These are phyloP conservation scores for Grammomys dolichurus DNA, from an alignment of 2,113 vertebrate species.

Conservation along the genomic window DNA sequence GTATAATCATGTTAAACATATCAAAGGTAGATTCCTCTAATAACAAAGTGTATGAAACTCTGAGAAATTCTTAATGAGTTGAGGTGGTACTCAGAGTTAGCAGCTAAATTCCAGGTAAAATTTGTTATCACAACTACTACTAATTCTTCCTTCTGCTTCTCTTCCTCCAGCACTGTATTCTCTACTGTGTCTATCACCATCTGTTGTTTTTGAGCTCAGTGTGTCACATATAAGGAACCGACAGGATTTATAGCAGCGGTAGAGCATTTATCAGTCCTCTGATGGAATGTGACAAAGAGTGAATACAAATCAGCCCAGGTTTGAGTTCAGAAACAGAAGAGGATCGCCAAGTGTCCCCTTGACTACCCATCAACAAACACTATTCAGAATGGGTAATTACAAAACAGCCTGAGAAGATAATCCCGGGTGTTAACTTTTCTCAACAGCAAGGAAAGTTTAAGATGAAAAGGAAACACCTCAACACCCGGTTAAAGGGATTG, in stretches of 20 bases:
- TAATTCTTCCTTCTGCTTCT: neutral
- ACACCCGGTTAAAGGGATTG: conserved; percentile 50
- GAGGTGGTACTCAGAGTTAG: neutral
- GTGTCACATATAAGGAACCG: conserved; percentile 34
- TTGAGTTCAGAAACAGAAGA: conserved; percentile 74
- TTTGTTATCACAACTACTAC: neutral
- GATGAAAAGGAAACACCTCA: conserved; percentile 62
- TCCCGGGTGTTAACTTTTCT: conserved; percentile 70
- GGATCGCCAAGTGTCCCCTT: conserved; percentile 77
- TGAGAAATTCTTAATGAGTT: neutral
- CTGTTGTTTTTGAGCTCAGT: too few relatives aligned
- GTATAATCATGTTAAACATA: neutral
- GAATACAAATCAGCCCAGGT: conserved; percentile 80
- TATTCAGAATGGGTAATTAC: conserved; percentile 61
- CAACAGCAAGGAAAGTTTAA: conserved; percentile 65
- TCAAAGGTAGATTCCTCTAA: neutral
- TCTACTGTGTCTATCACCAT: neutral
- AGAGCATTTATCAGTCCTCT: conserved; percentile 76
- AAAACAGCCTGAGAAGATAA: conserved; percentile 70
- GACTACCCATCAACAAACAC: conserved; percentile 81
- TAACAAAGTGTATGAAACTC: neutral
- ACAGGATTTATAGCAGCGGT: conserved; percentile 67
- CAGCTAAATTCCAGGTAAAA: neutral
- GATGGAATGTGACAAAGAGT: conserved; percentile 82
- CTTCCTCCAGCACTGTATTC: conserved; percentile 11